phyloP scores from a whole-genome alignment of 2,888 invertebrate genomes.

The Nymphalis urticae region DNA sequence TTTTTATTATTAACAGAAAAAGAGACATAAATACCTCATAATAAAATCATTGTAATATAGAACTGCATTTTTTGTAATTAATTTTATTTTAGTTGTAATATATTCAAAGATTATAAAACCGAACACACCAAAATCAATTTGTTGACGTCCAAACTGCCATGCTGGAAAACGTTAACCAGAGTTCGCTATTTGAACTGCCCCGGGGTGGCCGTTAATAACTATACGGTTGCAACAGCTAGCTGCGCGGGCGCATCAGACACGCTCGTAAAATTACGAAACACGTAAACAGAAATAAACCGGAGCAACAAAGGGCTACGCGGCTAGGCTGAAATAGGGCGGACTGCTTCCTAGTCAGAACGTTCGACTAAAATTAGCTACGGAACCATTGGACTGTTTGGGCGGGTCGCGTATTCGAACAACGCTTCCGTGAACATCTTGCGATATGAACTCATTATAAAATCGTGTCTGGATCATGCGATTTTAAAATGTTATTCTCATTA shows the following conservation, averaged over 20 bases:
- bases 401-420: slow-evolving; percentile 27
- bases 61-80: neutral
- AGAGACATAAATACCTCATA: too few relatives aligned
- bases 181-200: slow-evolving; percentile 53
- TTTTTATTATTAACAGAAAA: too few relatives aligned
- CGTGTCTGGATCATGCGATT: slow-evolving; percentile 22
- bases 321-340: slow-evolving; percentile 64
- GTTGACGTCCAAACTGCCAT: slow-evolving; percentile 28
- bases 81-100: neutral
- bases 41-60: too few relatives aligned
- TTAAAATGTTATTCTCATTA: slow-evolving; percentile 18
- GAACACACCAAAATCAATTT: slow-evolving; percentile 22
- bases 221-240: slow-evolving; percentile 63
- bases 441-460: slow-evolving; percentile 36
- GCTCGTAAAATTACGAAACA: slow-evolving; percentile 78
- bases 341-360: slow-evolving; percentile 69
- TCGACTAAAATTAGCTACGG: slow-evolving; percentile 61
- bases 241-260: slow-evolving; percentile 66
- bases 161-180: slow-evolving; percentile 40
- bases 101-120: slow-evolving; percentile 9
- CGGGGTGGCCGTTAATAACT: slow-evolving; percentile 68
- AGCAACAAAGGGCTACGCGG: slow-evolving; percentile 68
- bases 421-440: slow-evolving; percentile 41
- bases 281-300: slow-evolving; percentile 75
- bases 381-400: slow-evolving; percentile 40